Conservation (phyloP, 1,140 invertebrate species). For the Penaeus chinensis region DNA sequence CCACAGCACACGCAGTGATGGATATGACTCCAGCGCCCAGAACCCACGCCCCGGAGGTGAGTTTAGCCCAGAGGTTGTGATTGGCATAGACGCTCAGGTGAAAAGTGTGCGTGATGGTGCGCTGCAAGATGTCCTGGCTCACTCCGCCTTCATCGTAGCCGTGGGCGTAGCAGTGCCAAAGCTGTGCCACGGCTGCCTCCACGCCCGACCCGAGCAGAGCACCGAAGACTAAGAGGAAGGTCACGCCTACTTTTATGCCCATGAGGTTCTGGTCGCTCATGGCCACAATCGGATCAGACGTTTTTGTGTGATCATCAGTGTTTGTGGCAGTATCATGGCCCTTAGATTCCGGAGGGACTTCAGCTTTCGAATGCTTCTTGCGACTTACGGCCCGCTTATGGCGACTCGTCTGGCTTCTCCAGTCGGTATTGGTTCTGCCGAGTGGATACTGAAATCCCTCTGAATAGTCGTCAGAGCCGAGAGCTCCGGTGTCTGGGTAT, state of each 20-base stretch:
- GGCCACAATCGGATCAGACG: background rate
- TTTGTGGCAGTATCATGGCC: background rate
- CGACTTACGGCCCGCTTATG: too few relatives aligned
- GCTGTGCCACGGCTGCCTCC: constrained; percentile 43
- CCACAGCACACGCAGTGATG: constrained; percentile 26
- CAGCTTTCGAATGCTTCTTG: too few relatives aligned
- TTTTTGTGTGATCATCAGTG: background rate
- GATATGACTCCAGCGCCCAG: constrained; percentile 26
- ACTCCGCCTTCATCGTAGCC: constrained; percentile 50
- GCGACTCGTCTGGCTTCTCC: too few relatives aligned
- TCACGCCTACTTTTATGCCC: constrained; percentile 15
- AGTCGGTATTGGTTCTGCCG: too few relatives aligned
- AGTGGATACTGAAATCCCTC: too few relatives aligned
- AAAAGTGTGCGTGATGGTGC: constrained; percentile 53
- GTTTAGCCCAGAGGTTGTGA: constrained; percentile 35
- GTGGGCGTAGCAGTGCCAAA: constrained; percentile 49
- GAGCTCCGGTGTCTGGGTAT: too few relatives aligned
- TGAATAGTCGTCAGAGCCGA: too few relatives aligned
- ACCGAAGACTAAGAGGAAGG: constrained; percentile 24
- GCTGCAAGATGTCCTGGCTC: constrained; percentile 44
- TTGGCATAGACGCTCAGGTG: constrained; percentile 38
- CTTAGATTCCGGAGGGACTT: too few relatives aligned
- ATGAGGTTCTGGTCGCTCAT: background rate
- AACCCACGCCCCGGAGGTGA: constrained; percentile 46
- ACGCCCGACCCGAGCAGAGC: constrained; percentile 35